Conservation (phyloP, 2,888 invertebrate genomes). For the Megamerina dolium region DNA sequence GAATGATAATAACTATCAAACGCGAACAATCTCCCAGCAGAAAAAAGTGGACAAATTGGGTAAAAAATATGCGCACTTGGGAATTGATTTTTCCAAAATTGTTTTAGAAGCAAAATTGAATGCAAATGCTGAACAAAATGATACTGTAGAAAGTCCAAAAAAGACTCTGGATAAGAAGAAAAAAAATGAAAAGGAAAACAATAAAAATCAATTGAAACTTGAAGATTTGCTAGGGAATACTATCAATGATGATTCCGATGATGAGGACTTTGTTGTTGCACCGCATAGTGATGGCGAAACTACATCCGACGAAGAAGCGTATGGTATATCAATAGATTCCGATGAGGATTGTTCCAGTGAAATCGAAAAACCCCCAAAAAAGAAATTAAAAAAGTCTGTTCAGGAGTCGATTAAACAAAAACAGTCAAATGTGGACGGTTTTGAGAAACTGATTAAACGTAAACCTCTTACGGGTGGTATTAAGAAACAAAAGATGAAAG, state of each 20-base stretch:
- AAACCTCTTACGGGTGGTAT: slow-evolving; percentile 38
- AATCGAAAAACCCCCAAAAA: not conserved
- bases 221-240: slow-evolving; percentile 39
- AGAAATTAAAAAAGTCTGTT: slow-evolving; percentile 18
- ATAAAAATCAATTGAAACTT: slow-evolving; percentile 26
- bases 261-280: slow-evolving; percentile 34
- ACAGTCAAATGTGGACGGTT: slow-evolving; percentile 27
- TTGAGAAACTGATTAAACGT: slow-evolving; percentile 32
- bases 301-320: slow-evolving; percentile 25
- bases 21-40: slow-evolving; percentile 30
- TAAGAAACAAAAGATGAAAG: slow-evolving; percentile 32
- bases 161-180: slow-evolving; percentile 11
- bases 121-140: not conserved
- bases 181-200: slow-evolving; percentile 6
- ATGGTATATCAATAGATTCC: slow-evolving; percentile 18
- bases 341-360: slow-evolving; percentile 16
- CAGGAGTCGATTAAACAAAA: slow-evolving; percentile 19
- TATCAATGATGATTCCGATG: slow-evolving; percentile 40
- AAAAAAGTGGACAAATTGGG: slow-evolving; percentile 34
- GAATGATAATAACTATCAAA: slow-evolving; percentile 35
- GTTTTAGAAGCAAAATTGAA: slow-evolving; percentile 29
- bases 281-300: slow-evolving; percentile 11
- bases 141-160: slow-evolving; percentile 4
- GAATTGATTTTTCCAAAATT: slow-evolving; percentile 35
- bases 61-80: slow-evolving; percentile 37